Evolutionary conservation across 2,113 vertebrate genomes (phyloP), one percentile per base, ranked within the genome.

Genomic region (Argyrosomus japonicus): DNA sequence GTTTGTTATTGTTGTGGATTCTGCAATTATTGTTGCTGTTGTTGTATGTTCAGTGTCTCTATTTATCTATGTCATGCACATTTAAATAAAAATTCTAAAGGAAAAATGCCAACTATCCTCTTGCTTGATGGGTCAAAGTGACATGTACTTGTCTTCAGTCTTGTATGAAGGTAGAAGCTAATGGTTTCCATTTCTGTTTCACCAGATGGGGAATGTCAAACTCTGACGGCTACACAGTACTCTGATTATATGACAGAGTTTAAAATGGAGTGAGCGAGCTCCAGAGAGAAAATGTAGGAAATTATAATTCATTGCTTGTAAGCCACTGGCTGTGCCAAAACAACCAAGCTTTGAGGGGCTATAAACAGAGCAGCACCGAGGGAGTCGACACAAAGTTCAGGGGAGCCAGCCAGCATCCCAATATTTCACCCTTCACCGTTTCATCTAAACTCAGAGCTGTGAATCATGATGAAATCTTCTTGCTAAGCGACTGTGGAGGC

Each of bases 281-380:
- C 57, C 27, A 27, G 18, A 60, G 68, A 68, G 60, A 60, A 77
- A 82, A 79, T 61, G 51, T 68, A 69, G 83, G 63, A 82, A 82
- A 83, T 73, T 77, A 75, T 82, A 85, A 85, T 83, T 83, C 68
- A 75, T 73, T 61, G 72, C 65, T 77, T 68, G 62, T 86, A 72
- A 81, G 57, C 40, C 40, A 23, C 57, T 21, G 54, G 48, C 54
- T 73, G 53, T 80, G 91, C 87, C 90, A 92, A 90, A 86, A 87
- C 75, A 93, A 84, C 85, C 73, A 87, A 84, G 54, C 51, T 75
- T 62, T 75, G 67, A 83, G 50, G 57, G 61, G 77, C 73, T 89
- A 71, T 87, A 87, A 86, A 79, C 75, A 77, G 76, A 70, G 58
- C 81, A 73, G 68, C 75, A 45, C 64, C 0, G 6, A 80, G 87